These are phyloP conservation scores for Sinelater perroti DNA, from an alignment of 2,888 invertebrate species.

Conservation along the genomic window DNA sequence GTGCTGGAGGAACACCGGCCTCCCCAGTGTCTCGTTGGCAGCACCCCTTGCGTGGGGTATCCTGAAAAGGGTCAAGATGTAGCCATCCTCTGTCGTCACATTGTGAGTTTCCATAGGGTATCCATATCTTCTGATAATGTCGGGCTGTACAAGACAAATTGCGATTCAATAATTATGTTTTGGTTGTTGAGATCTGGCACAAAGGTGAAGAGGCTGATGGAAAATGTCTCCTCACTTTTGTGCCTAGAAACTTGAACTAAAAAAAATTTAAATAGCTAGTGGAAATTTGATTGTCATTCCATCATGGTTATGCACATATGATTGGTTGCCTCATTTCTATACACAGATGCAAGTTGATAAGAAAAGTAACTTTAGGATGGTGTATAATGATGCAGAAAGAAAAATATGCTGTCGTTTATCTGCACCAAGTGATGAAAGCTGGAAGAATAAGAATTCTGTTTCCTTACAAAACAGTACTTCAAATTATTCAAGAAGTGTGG, in stretches of 20 bases:
- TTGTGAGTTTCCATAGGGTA: conserved; percentile 33
- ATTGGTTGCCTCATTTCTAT: neutral
- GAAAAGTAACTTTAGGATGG: neutral
- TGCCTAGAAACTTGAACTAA: no score
- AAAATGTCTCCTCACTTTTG: no score
- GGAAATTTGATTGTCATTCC: neutral
- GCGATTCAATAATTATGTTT: neutral
- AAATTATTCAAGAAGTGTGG: no score
- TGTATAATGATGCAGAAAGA: no score
- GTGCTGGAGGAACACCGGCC: conserved; percentile 37
- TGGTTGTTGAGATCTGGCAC: neutral
- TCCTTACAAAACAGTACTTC: no score
- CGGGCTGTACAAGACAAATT: conserved; percentile 23
- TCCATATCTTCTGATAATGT: conserved; percentile 31
- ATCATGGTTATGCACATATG: no score
- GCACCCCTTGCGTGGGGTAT: conserved; percentile 24
- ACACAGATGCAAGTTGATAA: no score
- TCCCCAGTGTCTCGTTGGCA: neutral
- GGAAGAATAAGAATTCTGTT: no score
- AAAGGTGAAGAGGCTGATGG: no score
- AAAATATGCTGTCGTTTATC: no score
- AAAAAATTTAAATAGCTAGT: neutral
- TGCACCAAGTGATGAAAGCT: no score
- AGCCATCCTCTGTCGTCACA: conserved; percentile 38
- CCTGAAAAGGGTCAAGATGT: conserved; percentile 35